Percentiles rank a stretch among this genome's conserved stretches.
These are phyloP conservation scores for Zaprionus lineosus DNA, from an alignment of 2,888 invertebrate genomes.

Conservation along the genomic window DNA sequence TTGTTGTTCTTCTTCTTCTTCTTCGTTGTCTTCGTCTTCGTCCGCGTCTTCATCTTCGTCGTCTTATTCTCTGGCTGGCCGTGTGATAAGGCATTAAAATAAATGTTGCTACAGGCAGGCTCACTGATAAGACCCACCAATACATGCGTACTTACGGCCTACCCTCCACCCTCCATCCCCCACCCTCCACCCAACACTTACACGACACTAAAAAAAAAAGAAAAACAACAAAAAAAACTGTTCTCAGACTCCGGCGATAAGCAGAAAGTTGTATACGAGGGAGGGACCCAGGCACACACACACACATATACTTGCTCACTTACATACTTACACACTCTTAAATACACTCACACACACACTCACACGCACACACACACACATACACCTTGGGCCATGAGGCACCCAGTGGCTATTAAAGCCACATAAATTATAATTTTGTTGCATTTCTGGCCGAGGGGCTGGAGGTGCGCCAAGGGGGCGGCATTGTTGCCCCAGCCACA, in stretches of 20 bases:
- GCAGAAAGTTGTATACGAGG: slow-evolving; percentile 19
- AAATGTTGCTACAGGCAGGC: slow-evolving; percentile 71
- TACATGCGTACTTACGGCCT: slow-evolving; percentile 23
- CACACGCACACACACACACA: slow-evolving; percentile 8
- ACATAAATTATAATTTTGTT: slow-evolving; percentile 80
- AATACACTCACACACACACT: not conserved
- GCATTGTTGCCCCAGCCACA: not conserved
- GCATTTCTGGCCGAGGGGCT: slow-evolving; percentile 38
- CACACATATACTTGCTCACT: not conserved
- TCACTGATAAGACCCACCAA: slow-evolving; percentile 64
- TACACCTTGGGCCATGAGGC: slow-evolving; percentile 39
- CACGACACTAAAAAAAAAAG: slow-evolving; percentile 28
- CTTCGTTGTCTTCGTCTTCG: slow-evolving; percentile 27
- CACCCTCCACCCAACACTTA: slow-evolving; percentile 21
- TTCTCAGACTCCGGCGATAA: slow-evolving; percentile 54
- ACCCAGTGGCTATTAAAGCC: slow-evolving; percentile 73
- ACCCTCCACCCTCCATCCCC: slow-evolving; percentile 11
- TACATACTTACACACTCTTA: no score
- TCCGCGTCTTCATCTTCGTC: slow-evolving; percentile 27
- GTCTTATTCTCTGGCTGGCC: slow-evolving; percentile 30
- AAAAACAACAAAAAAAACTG: slow-evolving; percentile 24
- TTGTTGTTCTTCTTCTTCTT: no score
- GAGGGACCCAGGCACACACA: slow-evolving; percentile 13
- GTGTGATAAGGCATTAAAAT: slow-evolving; percentile 77
- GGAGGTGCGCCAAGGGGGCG: slow-evolving; percentile 2